These are phyloP conservation scores for Tadarida brasiliensis DNA, from an alignment of 2,797 vertebrate genomes.

Conservation along the genomic window DNA sequence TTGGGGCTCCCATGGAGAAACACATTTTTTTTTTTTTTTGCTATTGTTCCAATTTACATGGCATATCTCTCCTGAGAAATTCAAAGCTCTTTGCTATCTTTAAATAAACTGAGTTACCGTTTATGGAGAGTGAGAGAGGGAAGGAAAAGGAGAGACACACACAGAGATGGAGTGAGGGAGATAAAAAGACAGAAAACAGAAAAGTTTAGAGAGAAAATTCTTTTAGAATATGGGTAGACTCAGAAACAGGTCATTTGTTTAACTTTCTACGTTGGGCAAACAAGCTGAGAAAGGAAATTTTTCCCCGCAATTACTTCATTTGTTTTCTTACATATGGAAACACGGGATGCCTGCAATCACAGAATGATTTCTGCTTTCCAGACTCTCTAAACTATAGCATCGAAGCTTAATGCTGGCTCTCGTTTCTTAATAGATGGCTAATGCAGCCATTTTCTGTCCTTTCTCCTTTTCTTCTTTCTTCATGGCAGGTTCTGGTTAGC, in stretches of 20 bases:
- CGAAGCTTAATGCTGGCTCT: not conserved
- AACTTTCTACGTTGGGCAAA: not conserved
- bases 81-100: slow-evolving; percentile 17
- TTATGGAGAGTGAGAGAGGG: not conserved
- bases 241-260: not conserved
- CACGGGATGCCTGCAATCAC: not conserved
- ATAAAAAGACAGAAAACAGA: not conserved
- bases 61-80: not conserved
- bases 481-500: not conserved
- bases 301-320: not conserved
- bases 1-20: not conserved
- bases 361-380: not conserved
- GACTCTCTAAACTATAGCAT: not conserved
- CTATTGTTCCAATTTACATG: not conserved
- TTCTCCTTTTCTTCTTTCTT: not conserved
- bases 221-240: not conserved
- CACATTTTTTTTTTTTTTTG: not conserved
- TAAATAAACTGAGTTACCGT: not conserved
- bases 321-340: slow-evolving; percentile 17
- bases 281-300: not conserved
- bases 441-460: not conserved
- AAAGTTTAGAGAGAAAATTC: not conserved
- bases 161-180: not conserved
- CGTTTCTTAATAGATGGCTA: not conserved
- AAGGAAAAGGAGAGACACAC: not conserved